Conservation (phyloP, 2,113 vertebrate genomes). For the Clarias magur region DNA sequence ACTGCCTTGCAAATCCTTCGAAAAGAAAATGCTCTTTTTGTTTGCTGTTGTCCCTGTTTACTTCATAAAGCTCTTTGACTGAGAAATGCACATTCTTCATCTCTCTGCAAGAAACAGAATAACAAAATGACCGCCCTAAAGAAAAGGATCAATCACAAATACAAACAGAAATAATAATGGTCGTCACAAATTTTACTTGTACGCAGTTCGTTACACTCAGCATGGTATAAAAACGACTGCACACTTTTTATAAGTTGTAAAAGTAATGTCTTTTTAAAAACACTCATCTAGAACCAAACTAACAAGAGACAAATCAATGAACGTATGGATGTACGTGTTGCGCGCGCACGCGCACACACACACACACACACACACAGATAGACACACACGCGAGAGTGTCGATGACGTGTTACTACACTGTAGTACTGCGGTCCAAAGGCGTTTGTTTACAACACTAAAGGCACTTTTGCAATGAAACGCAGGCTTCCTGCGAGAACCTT, state of each 20-base stretch:
- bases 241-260: background rate
- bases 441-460: conserved; percentile 47
- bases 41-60: conserved; percentile 74
- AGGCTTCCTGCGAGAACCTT: background rate
- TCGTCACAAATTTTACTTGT: background rate
- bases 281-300: background rate
- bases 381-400: conserved; percentile 36
- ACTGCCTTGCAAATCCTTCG: conserved; percentile 73
- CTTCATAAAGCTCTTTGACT: conserved; percentile 75
- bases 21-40: conserved; percentile 75
- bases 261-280: background rate
- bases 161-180: background rate
- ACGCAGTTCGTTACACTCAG: background rate
- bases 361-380: conserved; percentile 18
- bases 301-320: background rate
- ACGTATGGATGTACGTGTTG: conserved; percentile 1
- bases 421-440: conserved; percentile 43
- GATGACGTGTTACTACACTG: conserved; percentile 61
- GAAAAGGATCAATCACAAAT: background rate
- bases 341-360: background rate
- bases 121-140: conserved; percentile 40
- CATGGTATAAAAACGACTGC: background rate
- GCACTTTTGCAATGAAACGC: conserved; percentile 35
- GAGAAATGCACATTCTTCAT: conserved; percentile 74
- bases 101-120: conserved; percentile 73